Percentiles rank a stretch among this genome's conserved stretches.
Conservation (phyloP, 2,113 vertebrate genomes). For the Albula glossodonta region DNA sequence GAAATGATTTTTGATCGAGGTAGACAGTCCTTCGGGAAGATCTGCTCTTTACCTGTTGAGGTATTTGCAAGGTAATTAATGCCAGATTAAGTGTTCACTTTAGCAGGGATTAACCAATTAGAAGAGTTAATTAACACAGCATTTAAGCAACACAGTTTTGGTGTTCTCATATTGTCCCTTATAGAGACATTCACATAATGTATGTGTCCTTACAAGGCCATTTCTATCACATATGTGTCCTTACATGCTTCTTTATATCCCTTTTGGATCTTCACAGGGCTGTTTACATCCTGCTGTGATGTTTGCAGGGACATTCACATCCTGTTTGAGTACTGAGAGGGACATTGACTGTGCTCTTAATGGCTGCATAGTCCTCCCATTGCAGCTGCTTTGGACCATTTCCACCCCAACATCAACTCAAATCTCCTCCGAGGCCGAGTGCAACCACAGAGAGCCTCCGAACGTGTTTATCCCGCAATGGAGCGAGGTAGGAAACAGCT, state of each 20-base stretch:
- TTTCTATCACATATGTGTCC: not conserved
- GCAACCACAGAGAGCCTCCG: not conserved
- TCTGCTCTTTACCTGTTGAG: too few relatives aligned
- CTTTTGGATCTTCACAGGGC: not conserved
- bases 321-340: not conserved
- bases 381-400: conserved; percentile 8
- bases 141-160: too few relatives aligned
- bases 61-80: too few relatives aligned
- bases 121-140: too few relatives aligned
- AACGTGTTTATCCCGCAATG: not conserved
- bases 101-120: too few relatives aligned
- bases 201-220: not conserved
- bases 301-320: not conserved
- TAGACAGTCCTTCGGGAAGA: too few relatives aligned
- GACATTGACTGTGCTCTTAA: not conserved
- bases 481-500: conserved; percentile 15
- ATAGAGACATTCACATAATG: not conserved
- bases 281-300: not conserved
- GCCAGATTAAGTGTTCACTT: too few relatives aligned
- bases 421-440: not conserved
- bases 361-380: not conserved
- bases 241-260: not conserved
- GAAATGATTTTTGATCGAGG: too few relatives aligned
- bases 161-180: too few relatives aligned
- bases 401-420: conserved; percentile 10